These are phyloP conservation scores for Mactromeris polynyma DNA, from an alignment of 2,888 invertebrate species.

Conservation along the genomic window DNA sequence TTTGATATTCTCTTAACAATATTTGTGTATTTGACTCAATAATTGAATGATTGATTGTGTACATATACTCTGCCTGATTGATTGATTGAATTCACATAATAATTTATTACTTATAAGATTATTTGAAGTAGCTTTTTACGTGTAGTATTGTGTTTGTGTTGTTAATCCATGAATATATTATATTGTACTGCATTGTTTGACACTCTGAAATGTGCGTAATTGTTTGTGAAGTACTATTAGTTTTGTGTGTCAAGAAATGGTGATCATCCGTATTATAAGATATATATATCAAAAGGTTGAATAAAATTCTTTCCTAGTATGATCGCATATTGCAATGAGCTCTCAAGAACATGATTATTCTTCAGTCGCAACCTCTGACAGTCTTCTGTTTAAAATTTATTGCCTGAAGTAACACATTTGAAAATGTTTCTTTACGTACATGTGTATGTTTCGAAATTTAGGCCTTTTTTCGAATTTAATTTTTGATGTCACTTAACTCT, in stretches of 20 bases:
- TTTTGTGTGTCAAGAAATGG: not conserved
- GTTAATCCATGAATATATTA: conserved; percentile 34
- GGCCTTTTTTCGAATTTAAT: too few species aligned
- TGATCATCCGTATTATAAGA: not conserved
- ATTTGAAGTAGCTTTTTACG: conserved; percentile 39
- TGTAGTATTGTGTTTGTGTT: conserved; percentile 57
- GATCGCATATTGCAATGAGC: too few species aligned
- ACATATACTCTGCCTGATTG: conserved; percentile 1
- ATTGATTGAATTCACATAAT: conserved; percentile 3
- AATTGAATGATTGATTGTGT: not conserved
- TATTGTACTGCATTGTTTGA: conserved; percentile 39
- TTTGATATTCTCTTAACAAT: not conserved
- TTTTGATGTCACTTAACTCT: too few species aligned
- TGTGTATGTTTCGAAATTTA: too few species aligned
- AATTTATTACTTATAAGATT: conserved; percentile 28
- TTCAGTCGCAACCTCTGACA: too few species aligned
- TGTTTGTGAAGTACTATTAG: not conserved
- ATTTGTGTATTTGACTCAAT: not conserved
- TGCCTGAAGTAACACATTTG: too few species aligned
- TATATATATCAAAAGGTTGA: not conserved
- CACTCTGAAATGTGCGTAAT: conserved; percentile 19
- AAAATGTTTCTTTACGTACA: too few species aligned
- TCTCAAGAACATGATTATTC: too few species aligned
- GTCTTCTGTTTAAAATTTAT: too few species aligned
- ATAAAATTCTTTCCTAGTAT: not conserved